phyloP scores from a whole-genome alignment of 2,113 vertebrate genomes.

The Pavo muticus region DNA sequence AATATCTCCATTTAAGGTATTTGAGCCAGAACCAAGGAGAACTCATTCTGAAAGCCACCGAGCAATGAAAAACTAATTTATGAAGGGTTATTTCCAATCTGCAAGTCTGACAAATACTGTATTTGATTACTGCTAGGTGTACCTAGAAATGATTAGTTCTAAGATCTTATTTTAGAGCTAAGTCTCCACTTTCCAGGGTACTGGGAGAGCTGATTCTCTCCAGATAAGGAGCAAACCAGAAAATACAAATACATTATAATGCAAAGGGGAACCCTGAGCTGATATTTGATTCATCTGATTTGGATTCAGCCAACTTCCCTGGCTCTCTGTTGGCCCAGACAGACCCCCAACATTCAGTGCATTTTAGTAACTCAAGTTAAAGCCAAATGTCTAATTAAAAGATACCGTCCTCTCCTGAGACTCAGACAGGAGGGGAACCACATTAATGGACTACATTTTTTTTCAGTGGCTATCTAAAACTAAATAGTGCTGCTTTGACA shows the following conservation, averaged over 20 bases:
- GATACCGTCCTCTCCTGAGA: background rate
- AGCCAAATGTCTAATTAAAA: background rate
- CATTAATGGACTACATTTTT: background rate
- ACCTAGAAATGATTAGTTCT: background rate
- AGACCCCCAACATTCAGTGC: background rate
- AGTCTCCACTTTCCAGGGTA: background rate
- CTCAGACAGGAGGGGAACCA: background rate
- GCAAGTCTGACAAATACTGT: background rate
- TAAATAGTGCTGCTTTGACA: background rate
- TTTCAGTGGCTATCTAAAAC: background rate
- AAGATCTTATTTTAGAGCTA: background rate
- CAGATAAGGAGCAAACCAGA: background rate
- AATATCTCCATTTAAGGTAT: background rate
- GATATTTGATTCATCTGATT: background rate
- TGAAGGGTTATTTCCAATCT: background rate
- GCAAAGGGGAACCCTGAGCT: background rate
- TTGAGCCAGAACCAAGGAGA: background rate
- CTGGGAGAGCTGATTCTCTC: background rate
- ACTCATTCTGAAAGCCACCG: background rate
- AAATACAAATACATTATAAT: background rate
- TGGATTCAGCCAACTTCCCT: background rate
- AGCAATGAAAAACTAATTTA: background rate
- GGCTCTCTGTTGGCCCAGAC: background rate
- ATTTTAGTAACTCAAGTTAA: background rate
- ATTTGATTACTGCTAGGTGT: background rate